These are phyloP conservation scores for Propithecus perrieri DNA, from an alignment of 2,797 vertebrate species.

Conservation along the genomic window DNA sequence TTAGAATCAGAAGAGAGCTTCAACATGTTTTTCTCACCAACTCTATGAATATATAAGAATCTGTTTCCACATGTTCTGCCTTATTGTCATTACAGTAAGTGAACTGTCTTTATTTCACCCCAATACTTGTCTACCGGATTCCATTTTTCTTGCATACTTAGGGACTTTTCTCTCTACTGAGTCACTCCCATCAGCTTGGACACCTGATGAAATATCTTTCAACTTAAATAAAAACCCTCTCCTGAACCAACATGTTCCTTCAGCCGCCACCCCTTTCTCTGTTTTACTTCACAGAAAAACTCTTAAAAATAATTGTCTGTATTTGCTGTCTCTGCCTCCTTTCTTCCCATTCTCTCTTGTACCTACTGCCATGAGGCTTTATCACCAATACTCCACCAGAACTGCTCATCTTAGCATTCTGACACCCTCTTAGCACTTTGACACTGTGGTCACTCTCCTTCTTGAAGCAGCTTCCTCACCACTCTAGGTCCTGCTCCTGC, in stretches of 20 bases:
- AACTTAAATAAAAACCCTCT: background rate
- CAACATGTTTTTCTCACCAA: background rate
- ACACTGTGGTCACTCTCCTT: background rate
- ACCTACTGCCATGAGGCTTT: background rate
- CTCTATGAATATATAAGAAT: background rate
- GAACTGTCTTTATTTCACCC: background rate
- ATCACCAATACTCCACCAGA: rapidly evolving
- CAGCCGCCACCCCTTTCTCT: background rate
- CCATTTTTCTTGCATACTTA: background rate
- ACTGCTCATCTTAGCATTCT: background rate
- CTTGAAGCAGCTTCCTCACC: background rate
- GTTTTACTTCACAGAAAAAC: background rate
- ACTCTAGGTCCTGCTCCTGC: background rate
- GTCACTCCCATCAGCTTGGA: background rate
- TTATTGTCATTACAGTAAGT: background rate
- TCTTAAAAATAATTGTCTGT: background rate
- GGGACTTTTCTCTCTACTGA: background rate
- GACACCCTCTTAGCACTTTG: rapidly evolving
- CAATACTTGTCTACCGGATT: background rate
- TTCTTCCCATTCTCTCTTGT: background rate
- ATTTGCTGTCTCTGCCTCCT: background rate
- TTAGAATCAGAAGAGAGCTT: constrained; percentile 7
- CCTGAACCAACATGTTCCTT: background rate
- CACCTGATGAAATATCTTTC: background rate
- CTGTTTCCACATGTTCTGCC: background rate